phyloP scores from a whole-genome alignment of 1,140 invertebrate genomes.

The Camponotus pennsylvanicus region DNA sequence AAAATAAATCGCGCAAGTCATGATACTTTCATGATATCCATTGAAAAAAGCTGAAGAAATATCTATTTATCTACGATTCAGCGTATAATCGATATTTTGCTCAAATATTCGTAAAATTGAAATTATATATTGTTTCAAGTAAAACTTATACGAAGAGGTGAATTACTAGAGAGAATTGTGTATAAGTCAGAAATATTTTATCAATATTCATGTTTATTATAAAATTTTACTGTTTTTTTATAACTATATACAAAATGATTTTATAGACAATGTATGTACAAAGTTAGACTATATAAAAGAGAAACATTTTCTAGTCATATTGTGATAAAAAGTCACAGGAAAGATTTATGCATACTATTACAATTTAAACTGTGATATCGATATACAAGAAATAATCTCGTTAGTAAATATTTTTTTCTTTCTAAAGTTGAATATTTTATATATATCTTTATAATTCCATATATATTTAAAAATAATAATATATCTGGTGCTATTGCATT shows the following conservation, averaged over 20 bases:
- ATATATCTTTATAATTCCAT: no score
- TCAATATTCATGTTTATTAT: constrained; percentile 10
- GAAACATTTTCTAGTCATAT: constrained; percentile 34
- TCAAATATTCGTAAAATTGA: constrained; percentile 27
- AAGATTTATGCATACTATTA: constrained; percentile 27
- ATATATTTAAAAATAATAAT: not conserved
- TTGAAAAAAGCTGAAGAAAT: constrained; percentile 17
- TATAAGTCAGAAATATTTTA: constrained; percentile 3
- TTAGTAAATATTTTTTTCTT: constrained; percentile 38
- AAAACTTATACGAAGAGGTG: not conserved
- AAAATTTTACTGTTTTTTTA: constrained; percentile 40
- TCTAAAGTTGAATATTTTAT: constrained; percentile 40
- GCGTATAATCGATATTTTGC: constrained; percentile 13
- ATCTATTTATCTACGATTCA: not conserved
- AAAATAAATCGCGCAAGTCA: not conserved
- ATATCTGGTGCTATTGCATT: constrained; percentile 21
- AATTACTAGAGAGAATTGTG: not conserved
- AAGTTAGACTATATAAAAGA: not conserved
- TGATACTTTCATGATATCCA: not conserved
- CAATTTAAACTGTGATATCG: constrained; percentile 47
- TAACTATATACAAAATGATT: constrained; percentile 29
- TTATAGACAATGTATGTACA: constrained; percentile 13
- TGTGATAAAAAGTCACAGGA: constrained; percentile 1
- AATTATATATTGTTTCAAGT: not conserved
- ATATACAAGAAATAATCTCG: constrained; percentile 4